phyloP scores from a whole-genome alignment of 2,113 vertebrate species.

The Psittacula cyanocephala region DNA sequence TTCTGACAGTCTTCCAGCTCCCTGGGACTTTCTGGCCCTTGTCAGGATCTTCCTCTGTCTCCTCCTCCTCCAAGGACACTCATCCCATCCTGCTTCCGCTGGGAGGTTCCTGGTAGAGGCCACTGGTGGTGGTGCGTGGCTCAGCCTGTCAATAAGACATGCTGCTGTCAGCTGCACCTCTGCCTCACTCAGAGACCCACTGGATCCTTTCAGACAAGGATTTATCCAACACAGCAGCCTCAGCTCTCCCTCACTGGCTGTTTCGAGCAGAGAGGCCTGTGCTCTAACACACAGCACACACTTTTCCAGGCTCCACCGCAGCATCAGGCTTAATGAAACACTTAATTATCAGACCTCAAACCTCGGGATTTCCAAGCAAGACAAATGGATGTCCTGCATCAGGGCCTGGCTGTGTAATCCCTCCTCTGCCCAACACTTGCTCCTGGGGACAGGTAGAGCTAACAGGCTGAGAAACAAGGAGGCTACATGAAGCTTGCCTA shows the following conservation, averaged over 20 bases:
- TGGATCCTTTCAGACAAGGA: not conserved
- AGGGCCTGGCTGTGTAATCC: not conserved
- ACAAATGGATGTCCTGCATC: not conserved
- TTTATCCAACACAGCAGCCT: not conserved
- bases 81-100: fast-evolving
- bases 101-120: not conserved
- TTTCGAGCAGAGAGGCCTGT: not conserved
- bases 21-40: not conserved
- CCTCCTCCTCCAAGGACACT: not conserved
- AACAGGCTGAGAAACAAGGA: not conserved
- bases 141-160: not conserved
- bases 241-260: not conserved
- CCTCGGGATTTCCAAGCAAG: not conserved
- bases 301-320: not conserved
- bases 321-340: conserved; percentile 47
- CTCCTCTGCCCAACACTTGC: not conserved
- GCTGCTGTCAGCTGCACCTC: not conserved
- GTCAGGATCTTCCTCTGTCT: not conserved
- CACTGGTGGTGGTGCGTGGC: fast-evolving
- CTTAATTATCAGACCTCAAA: conserved; percentile 35
- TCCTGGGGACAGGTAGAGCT: not conserved
- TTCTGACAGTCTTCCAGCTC: conserved; percentile 21
- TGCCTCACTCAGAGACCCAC: not conserved
- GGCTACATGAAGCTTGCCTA: not conserved
- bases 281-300: not conserved